These are phyloP conservation scores for Sycobia sp. DNA, from an alignment of 1,140 invertebrate species.

Conservation along the genomic window DNA sequence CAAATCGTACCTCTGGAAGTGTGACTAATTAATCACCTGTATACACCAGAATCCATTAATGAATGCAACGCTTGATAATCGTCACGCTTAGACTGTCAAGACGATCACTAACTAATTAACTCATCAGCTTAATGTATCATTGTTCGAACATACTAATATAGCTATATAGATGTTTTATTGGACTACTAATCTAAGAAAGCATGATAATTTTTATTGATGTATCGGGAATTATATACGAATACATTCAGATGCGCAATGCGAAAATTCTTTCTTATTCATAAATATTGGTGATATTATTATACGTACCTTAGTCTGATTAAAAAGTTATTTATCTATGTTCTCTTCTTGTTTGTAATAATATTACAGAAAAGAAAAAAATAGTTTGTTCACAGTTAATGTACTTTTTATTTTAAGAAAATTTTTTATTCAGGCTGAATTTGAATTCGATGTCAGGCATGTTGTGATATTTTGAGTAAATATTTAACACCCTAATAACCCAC, in stretches of 20 bases:
- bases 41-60: neutral
- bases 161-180: conserved; percentile 2
- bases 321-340: neutral
- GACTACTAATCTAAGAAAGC: neutral
- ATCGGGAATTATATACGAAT: neutral
- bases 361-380: no score
- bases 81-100: neutral
- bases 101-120: neutral
- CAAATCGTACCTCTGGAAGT: no score
- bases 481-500: conserved; percentile 14
- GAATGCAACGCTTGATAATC: conserved; percentile 17
- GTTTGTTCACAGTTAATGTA: no score
- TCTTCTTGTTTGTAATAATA: no score
- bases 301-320: neutral
- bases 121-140: conserved; percentile 2
- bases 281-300: neutral
- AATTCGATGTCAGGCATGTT: conserved; percentile 12
- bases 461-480: neutral
- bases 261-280: conserved; percentile 10
- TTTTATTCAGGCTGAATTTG: conserved; percentile 15
- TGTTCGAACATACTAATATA: neutral
- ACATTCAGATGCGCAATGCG: no score
- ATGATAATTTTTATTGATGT: conserved; percentile 14
- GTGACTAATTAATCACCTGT: neutral
- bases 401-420: neutral